These are phyloP conservation scores for Xestia xanthographa DNA, from an alignment of 2,888 invertebrate genomes.

Conservation along the genomic window DNA sequence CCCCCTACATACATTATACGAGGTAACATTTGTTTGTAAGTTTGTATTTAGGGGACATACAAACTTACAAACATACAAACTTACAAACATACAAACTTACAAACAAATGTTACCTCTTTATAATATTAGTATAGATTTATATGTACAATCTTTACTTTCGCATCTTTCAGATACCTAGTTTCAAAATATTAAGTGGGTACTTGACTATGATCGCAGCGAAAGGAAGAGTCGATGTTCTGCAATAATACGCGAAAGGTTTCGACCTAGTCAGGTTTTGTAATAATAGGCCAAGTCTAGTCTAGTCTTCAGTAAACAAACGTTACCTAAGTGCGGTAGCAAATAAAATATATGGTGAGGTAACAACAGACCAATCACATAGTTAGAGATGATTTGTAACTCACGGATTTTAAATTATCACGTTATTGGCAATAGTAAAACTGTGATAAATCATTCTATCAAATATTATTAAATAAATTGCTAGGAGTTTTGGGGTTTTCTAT, in stretches of 20 bases:
- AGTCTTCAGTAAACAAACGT: slow-evolving; percentile 41
- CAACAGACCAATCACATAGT: slow-evolving; percentile 21
- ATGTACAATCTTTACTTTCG: background rate
- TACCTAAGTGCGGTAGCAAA: slow-evolving; percentile 26
- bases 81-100: too few relatives aligned
- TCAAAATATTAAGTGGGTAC: slow-evolving; percentile 13
- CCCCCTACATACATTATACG: too few relatives aligned
- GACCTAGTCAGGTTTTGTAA: slow-evolving; percentile 37
- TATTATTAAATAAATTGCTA: background rate
- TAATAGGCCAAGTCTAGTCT: slow-evolving; percentile 39
- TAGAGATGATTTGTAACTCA: slow-evolving; percentile 30
- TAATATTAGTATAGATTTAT: too few relatives aligned
- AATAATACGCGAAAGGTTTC: slow-evolving; percentile 58
- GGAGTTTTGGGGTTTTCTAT: too few relatives aligned
- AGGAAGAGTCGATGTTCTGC: slow-evolving; percentile 42
- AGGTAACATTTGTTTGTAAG: too few relatives aligned
- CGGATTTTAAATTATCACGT: slow-evolving; percentile 22
- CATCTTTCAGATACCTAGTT: background rate
- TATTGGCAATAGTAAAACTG: slow-evolving; percentile 8
- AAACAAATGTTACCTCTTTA: too few relatives aligned
- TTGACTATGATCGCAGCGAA: slow-evolving; percentile 23
- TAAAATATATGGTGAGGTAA: slow-evolving; percentile 18
- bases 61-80: too few relatives aligned
- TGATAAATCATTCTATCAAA: background rate
- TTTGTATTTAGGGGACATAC: too few relatives aligned